Evolutionary conservation across 2,797 vertebrate species (phyloP).

Genomic region (Clarias pachynema): DNA sequence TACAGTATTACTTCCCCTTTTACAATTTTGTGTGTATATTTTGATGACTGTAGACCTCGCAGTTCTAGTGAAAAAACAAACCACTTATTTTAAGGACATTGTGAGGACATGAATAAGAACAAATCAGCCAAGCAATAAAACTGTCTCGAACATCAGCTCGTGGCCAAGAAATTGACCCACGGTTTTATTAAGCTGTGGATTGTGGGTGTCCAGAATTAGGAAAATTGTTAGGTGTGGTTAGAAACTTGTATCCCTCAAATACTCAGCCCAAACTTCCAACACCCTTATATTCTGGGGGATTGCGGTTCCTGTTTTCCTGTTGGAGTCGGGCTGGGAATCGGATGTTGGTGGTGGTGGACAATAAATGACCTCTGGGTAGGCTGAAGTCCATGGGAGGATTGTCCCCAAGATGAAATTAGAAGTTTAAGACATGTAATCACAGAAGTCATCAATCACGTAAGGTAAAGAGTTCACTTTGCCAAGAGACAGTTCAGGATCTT

Average conservation of each 20-base stretch:
- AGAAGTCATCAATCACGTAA: background rate
- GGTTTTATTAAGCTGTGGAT: constrained; percentile 33
- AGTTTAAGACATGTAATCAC: background rate
- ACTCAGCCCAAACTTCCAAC: constrained; percentile 25
- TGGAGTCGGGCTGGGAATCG: constrained; percentile 43
- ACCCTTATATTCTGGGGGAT: constrained; percentile 12
- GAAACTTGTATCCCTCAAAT: constrained; percentile 30
- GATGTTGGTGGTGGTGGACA: constrained; percentile 34
- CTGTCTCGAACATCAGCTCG: constrained; percentile 12
- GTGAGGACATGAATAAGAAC: constrained; percentile 11
- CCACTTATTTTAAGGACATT: background rate
- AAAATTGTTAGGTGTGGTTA: constrained; percentile 30
- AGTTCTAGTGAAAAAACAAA: background rate
- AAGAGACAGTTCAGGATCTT: background rate
- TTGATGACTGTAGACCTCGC: background rate
- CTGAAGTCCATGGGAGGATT: constrained; percentile 36
- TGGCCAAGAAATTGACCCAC: constrained; percentile 15
- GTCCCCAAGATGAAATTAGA: constrained; percentile 9
- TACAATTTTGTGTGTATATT: background rate
- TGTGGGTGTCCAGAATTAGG: constrained; percentile 31
- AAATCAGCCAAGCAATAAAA: constrained; percentile 30
- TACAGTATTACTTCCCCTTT: constrained; percentile 8
- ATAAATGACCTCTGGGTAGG: constrained; percentile 39
- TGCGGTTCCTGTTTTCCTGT: constrained; percentile 51
- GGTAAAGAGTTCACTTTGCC: background rate